Evolutionary conservation across 2,797 vertebrate species (phyloP), one percentile per base, ranked within the genome.

Genomic region (Acanthornis magna): DNA sequence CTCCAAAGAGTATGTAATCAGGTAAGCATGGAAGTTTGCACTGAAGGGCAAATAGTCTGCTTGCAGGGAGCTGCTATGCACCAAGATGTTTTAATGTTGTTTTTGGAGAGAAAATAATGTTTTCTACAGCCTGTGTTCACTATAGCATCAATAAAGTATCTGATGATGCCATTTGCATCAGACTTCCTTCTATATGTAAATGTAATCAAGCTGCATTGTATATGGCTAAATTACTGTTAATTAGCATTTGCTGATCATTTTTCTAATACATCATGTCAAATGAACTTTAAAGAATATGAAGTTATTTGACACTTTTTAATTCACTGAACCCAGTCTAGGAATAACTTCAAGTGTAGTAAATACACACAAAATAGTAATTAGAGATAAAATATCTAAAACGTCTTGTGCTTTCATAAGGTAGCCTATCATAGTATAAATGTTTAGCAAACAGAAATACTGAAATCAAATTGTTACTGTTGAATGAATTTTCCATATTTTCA

Each of bases 161-260:
- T 80, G 72, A 85, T 80, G 27, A 95, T 91, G 27, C 22, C n/a
- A 91, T 91, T 92, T 94, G 42, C 82, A 91, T 92, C 83, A 89
- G 38, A 74, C 25, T 85, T 85, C 73, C 80, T 89, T 89, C 96
- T 88, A 43, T 81, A 91, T 93, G 88, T 91, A 88, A 95, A 95
- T 95, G 89, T 54, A 96, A 96, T 96, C 95, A 95, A 83, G 82
- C 54, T 85, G 77, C 81, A 94, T 95, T 96, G 95, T 94, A 94
- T 91, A 96, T 38, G 16, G 53, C 65, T 91, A 57, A 73, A 91
- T 88, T 90, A 88, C 67, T 95, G 54, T 87, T 96, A 96, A 97
- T 95, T 88, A 94, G 27, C 14, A 2, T n/a, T 81, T 83, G 55
- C 74, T 92, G 80, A 93, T 79, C 48, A 75, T 60, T 88, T 80